Evolutionary conservation across 2,797 vertebrate species (phyloP).

Genomic region (Hoplostethus mediterraneus): DNA sequence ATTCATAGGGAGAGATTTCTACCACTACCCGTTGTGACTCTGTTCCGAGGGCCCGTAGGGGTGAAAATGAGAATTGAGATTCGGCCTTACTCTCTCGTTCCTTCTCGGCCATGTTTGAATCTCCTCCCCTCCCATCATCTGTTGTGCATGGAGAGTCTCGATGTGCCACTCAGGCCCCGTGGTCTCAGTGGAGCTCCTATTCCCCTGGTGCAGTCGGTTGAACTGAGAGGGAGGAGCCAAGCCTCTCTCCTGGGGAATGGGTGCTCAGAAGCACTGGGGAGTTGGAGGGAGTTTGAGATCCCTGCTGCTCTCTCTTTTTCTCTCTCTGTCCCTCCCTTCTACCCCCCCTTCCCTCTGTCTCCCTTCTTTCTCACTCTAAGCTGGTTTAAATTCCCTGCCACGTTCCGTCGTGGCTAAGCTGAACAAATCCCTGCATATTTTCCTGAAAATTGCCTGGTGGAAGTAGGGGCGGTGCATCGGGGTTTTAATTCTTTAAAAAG

Average conservation of each 20-base stretch:
- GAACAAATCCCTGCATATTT: constrained; percentile 76
- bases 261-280: constrained; percentile 43
- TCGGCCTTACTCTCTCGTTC: background rate
- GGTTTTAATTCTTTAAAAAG: constrained; percentile 41
- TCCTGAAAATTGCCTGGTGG: constrained; percentile 57
- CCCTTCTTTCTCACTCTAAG: constrained; percentile 44
- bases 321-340: constrained; percentile 11
- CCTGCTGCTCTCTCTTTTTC: background rate
- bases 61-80: no score
- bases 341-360: constrained; percentile 7
- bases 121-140: constrained; percentile 28
- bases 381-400: constrained; percentile 67
- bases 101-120: background rate
- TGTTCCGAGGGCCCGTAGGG: no score
- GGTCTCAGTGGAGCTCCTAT: constrained; percentile 34
- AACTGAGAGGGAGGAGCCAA: constrained; percentile 43
- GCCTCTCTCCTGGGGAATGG: constrained; percentile 43
- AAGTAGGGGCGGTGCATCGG: constrained; percentile 35
- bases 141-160: constrained; percentile 37
- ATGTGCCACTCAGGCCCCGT: constrained; percentile 22
- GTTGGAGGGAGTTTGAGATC: constrained; percentile 18
- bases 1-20: no score
- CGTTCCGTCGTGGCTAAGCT: constrained; percentile 62
- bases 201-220: constrained; percentile 41
- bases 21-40: no score